Evolutionary conservation across 2,888 invertebrate species (phyloP).

Genomic region (Leptarthrus brevirostris): DNA sequence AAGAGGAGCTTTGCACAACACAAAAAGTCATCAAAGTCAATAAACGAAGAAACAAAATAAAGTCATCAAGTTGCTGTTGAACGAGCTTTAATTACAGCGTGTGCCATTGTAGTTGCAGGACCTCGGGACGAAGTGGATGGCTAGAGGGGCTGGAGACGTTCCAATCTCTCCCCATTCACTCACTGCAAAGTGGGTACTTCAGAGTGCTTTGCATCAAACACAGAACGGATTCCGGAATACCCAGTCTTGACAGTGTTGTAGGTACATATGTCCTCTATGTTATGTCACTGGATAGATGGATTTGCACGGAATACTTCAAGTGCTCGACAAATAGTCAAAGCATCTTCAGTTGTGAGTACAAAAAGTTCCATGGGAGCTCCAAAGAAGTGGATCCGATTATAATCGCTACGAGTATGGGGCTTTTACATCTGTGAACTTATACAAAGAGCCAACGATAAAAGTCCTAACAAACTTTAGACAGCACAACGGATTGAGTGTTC

Average conservation of each 20-base stretch:
- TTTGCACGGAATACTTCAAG: conserved; percentile 14
- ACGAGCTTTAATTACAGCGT: conserved; percentile 41
- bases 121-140: neutral
- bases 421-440: conserved; percentile 5
- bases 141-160: neutral
- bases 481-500: conserved; percentile 13
- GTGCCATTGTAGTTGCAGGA: conserved; percentile 3
- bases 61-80: conserved; percentile 24
- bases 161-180: neutral
- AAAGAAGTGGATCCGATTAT: conserved; percentile 42
- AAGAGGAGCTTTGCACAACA: conserved; percentile 15
- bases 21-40: conserved; percentile 35
- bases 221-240: conserved; percentile 2
- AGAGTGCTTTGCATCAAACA: conserved; percentile 24
- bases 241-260: neutral
- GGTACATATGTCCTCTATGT: conserved; percentile 27
- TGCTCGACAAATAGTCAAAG: conserved; percentile 42
- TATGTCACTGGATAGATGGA: conserved; percentile 34
- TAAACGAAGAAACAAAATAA: conserved; percentile 29
- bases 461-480: conserved; percentile 15
- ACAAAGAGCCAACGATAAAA: conserved; percentile 3
- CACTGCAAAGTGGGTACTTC: neutral
- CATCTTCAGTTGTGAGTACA: neutral
- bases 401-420: conserved; percentile 16
- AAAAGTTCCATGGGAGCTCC: neutral